A percentile compares a stretch with the other conserved stretches of the same genome.
These are phyloP conservation scores for Melanocharis versteri DNA, from an alignment of 2,113 vertebrate species.

Conservation along the genomic window DNA sequence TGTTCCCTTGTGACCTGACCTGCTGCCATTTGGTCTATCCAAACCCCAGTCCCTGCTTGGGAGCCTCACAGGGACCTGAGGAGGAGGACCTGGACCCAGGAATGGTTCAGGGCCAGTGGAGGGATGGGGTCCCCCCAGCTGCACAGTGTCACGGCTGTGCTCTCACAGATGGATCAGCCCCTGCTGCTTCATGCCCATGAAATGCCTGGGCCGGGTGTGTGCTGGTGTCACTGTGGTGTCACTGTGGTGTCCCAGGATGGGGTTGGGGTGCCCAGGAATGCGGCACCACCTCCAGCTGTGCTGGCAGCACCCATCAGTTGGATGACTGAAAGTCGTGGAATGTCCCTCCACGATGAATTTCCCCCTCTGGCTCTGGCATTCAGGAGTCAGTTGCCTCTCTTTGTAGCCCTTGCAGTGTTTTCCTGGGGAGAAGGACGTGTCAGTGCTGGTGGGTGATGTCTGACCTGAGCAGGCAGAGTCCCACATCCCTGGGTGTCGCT, in stretches of 20 bases:
- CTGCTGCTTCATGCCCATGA: not conserved
- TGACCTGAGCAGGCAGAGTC: not conserved
- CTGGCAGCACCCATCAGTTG: not conserved
- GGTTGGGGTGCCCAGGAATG: not conserved
- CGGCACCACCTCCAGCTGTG: not conserved
- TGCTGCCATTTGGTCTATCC: not conserved
- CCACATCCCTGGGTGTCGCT: fast-evolving
- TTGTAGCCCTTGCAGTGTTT: not conserved
- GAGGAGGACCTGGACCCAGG: not conserved
- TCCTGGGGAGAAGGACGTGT: fast-evolving
- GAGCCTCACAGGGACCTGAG: not conserved
- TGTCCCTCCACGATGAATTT: not conserved
- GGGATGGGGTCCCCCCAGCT: not conserved
- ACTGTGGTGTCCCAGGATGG: too few species aligned
- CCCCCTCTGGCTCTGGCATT: too few species aligned
- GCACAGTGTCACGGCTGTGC: not conserved
- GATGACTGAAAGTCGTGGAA: not conserved
- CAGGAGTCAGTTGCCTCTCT: not conserved
- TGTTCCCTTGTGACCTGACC: not conserved
- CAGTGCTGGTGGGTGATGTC: not conserved
- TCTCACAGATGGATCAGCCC: not conserved
- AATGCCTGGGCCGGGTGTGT: not conserved
- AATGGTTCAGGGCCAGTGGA: not conserved
- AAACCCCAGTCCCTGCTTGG: not conserved
- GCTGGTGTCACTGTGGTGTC: not conserved